A percentile compares a stretch with the other conserved stretches of the same genome.
Conservation (phyloP, 2,888 invertebrate genomes). For the Petrophora chlorosata region DNA sequence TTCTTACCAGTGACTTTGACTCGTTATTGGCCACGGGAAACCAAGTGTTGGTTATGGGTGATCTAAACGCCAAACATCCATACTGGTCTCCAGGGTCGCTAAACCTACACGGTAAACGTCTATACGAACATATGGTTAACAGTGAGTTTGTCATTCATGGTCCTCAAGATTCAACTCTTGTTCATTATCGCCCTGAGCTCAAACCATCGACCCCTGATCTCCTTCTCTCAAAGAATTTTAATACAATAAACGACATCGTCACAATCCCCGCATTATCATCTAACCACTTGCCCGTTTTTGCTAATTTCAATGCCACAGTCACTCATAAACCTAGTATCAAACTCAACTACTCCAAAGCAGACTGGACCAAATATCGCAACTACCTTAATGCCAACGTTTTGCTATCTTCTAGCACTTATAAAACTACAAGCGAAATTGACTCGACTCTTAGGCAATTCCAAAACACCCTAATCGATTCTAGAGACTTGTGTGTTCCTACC, state of each 20-base stretch:
- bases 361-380: not conserved
- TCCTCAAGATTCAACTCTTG: no score
- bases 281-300: no score
- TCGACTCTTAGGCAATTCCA: no score
- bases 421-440: not conserved
- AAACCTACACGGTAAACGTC: not conserved
- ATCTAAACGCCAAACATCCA: no score
- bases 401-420: not conserved
- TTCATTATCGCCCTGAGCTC: no score
- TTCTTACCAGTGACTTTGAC: not conserved
- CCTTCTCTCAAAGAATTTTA: not conserved
- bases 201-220: not conserved
- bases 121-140: not conserved
- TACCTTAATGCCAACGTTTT: not conserved
- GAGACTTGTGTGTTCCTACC: not conserved
- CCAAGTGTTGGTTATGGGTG: not conserved
- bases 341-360: no score
- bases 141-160: not conserved
- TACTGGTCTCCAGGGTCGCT: not conserved
- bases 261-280: no score
- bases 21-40: not conserved
- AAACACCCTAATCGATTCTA: no score
- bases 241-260: not conserved
- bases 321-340: no score
- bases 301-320: no score